phyloP scores from a whole-genome alignment of 37 sponge, comb jelly and placozoan species.

The Cladorhizidae sp. region DNA sequence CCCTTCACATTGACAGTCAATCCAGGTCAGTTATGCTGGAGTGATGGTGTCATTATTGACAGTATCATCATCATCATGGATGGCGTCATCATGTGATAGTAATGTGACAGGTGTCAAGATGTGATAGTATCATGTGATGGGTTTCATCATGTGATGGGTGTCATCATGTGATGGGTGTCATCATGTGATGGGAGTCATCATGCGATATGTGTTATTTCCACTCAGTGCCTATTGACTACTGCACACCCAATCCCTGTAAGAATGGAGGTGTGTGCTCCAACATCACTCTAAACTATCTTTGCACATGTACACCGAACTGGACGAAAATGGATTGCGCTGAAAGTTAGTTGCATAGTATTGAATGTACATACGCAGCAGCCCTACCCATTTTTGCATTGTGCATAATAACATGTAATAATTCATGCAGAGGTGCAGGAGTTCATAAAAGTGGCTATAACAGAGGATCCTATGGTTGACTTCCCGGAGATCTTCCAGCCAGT shows the following conservation, averaged over 20 bases:
- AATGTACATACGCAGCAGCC: no score
- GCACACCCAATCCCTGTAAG: conserved; percentile 7
- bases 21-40: not conserved
- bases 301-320: conserved; percentile 13
- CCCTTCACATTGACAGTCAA: conserved; percentile 1
- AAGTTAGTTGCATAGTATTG: conserved; percentile 1
- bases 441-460: not conserved
- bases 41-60: no score
- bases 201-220: no score
- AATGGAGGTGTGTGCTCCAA: conserved; percentile 38
- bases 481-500: not conserved
- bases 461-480: not conserved
- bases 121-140: no score
- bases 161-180: no score
- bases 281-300: not conserved
- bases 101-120: no score
- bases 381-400: no score
- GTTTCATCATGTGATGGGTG: no score
- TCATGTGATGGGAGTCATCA: no score
- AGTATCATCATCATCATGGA: no score
- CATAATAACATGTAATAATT: no score
- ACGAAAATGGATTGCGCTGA: conserved; percentile 4
- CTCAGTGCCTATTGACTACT: conserved; percentile 9
- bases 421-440: not conserved
- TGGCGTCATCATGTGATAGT: no score